These are phyloP conservation scores for Platycheirus albimanus DNA, from an alignment of 2,888 invertebrate genomes.

Conservation along the genomic window DNA sequence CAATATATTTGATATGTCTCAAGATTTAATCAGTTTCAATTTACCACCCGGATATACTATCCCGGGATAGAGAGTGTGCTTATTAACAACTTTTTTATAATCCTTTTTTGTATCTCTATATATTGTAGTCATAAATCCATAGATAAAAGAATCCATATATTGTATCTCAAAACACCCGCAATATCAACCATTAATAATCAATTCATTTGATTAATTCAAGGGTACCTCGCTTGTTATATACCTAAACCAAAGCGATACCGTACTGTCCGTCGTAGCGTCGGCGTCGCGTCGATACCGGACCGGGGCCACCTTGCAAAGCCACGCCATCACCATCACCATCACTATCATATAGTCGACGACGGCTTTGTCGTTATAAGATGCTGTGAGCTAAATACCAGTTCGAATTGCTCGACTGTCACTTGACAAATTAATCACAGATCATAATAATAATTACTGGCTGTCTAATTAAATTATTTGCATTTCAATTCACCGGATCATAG, in stretches of 20 bases:
- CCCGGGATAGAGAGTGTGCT: neutral
- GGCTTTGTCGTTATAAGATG: constrained; percentile 12
- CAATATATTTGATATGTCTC: neutral
- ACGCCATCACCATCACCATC: neutral
- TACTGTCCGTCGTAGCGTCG: no score
- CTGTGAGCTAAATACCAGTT: constrained; percentile 73
- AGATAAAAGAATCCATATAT: constrained; percentile 13
- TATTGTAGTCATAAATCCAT: constrained; percentile 35
- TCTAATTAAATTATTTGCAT: constrained; percentile 75
- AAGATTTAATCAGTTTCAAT: constrained; percentile 34
- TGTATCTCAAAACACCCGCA: constrained; percentile 57
- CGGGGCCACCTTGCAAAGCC: no score
- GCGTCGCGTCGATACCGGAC: no score
- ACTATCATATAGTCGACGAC: constrained; percentile 17
- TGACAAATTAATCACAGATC: constrained; percentile 74
- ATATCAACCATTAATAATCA: constrained; percentile 56
- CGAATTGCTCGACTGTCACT: constrained; percentile 67
- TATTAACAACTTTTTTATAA: constrained; percentile 45
- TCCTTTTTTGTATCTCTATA: constrained; percentile 54
- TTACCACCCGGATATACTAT: constrained; percentile 58
- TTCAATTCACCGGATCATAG: constrained; percentile 68
- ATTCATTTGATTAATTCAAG: constrained; percentile 72
- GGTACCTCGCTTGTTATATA: constrained; percentile 15
- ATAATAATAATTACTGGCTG: constrained; percentile 74
- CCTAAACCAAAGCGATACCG: no score